These are phyloP conservation scores for Limnephilus marmoratus DNA, from an alignment of 2,888 invertebrate species.

Conservation along the genomic window DNA sequence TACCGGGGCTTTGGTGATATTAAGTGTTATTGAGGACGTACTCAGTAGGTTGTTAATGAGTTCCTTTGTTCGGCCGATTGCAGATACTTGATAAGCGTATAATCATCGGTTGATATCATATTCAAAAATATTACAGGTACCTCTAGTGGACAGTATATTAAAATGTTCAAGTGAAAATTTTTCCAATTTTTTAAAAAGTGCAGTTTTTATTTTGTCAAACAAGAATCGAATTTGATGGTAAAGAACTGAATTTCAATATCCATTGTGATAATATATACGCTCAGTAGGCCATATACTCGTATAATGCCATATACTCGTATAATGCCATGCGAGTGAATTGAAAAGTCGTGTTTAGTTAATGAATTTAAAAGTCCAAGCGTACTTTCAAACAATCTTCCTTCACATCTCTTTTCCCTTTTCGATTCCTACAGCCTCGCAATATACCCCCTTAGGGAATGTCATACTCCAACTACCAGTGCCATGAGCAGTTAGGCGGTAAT, in stretches of 20 bases:
- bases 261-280: neutral
- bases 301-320: no score
- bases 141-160: neutral
- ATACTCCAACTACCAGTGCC: no score
- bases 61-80: neutral
- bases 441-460: no score
- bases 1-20: slow-evolving; percentile 3
- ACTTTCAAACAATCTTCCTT: no score
- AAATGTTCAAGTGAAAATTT: neutral
- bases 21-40: neutral
- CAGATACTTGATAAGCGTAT: neutral
- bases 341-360: neutral
- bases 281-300: no score
- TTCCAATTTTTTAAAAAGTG: neutral
- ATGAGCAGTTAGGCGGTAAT: no score
- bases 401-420: no score
- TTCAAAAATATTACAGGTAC: neutral
- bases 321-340: neutral
- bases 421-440: no score
- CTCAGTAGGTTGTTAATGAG: neutral
- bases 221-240: neutral
- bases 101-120: neutral
- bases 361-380: no score
- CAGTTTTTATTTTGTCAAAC: neutral
- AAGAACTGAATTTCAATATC: neutral